A percentile compares a stretch with the other conserved stretches of the same genome.
phyloP scores from a whole-genome alignment of 1,140 invertebrate species.

The Scaptomyza hsui region DNA sequence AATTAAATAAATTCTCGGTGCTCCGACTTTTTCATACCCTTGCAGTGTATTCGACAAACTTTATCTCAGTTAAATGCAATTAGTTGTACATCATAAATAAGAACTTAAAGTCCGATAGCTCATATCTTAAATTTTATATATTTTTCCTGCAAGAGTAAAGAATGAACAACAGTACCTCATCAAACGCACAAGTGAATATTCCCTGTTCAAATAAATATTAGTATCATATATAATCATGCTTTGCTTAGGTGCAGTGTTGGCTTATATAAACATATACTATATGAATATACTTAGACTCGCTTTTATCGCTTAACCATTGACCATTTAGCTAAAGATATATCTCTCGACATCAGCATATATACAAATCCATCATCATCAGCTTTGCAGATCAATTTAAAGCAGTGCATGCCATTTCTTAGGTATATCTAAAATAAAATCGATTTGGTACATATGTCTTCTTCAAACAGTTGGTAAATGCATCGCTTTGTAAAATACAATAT shows the following conservation, averaged over 20 bases:
- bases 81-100: neutral
- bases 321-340: neutral
- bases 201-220: conserved; percentile 9
- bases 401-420: conserved; percentile 8
- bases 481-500: neutral
- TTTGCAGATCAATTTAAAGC: neutral
- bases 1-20: neutral
- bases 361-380: conserved; percentile 8
- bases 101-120: neutral
- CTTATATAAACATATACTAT: conserved; percentile 10
- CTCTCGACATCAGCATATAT: neutral
- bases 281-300: neutral
- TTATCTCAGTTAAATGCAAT: no score
- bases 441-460: neutral
- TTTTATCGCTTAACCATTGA: conserved; percentile 11
- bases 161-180: conserved; percentile 6
- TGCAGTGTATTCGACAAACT: conserved; percentile 9
- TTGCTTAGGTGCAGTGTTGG: conserved; percentile 2
- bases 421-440: neutral
- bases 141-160: conserved; percentile 15
- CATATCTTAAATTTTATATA: neutral
- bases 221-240: conserved; percentile 7
- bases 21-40: conserved; percentile 2
- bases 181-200: conserved; percentile 14
- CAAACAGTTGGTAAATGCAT: neutral